Base-by-base conservation (phyloP, 2,888 invertebrate species). In the Nemurella pictetii region DNA sequence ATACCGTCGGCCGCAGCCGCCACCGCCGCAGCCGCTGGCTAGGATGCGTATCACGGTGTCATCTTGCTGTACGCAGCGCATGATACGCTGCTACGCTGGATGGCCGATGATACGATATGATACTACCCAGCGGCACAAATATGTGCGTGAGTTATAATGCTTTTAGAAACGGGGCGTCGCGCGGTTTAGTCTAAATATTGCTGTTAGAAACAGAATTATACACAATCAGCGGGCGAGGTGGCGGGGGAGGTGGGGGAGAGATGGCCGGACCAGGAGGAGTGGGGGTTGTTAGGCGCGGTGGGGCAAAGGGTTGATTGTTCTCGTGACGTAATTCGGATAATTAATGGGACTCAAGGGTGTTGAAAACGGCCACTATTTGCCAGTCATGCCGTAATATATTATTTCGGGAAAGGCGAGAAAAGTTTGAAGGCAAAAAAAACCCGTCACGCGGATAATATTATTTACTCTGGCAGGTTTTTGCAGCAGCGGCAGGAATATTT, bases 341-440 rank as follows among this genome's bases (percentile, higher is more conserved):
- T 75, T 75, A 75, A 75, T 75, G 75, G 75, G 75, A 26, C 75
- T 27, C 75, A 28, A 75, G 75, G 75, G 75, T 55, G 55, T 55
- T 55, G 55, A 55, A 55, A 55, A 55, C 55, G 55, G 55, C 55
- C 20, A 55, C 55, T 55, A 55, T 55, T 55, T 55, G 55, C 55
- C 55, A 55, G 55, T 55, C 55, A 55, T 20, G 55, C 55, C 20
- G 55, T 55, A 55, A 55, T 55, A 55, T 55, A 55, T 55, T 55
- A 55, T 55, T 55, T 55, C 55, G 20, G 15, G 55, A 55, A 55
- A 55, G 55, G 55, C 55, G 55, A 55, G 55, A 55, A 55, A 55
- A 55, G 55, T 55, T 55, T 55, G 55, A 55, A 55, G 55, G 55
- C 55, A 55, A 55, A 55, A 55, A 35, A 55, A 55, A 12, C n/a